A percentile compares a stretch with the other conserved stretches of the same genome.
These are phyloP conservation scores for Glaucomys volans DNA, from an alignment of 2,113 vertebrate species.

Conservation along the genomic window DNA sequence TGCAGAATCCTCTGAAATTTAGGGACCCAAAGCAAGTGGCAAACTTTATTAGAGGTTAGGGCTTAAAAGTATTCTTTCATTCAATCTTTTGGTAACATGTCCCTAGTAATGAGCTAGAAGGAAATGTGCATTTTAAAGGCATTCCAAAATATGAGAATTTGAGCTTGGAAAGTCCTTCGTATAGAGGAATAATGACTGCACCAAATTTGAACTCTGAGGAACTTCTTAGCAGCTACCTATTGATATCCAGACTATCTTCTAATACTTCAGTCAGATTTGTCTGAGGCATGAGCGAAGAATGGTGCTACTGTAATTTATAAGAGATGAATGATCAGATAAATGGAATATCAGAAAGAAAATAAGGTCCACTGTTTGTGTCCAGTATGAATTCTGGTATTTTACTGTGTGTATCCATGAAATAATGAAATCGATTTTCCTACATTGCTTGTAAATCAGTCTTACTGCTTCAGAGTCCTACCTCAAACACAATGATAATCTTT, in stretches of 20 bases:
- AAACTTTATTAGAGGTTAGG: background rate
- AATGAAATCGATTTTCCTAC: background rate
- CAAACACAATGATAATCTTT: background rate
- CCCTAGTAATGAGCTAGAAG: background rate
- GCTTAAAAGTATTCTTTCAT: background rate
- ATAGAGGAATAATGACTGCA: constrained; percentile 9
- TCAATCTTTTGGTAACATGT: background rate
- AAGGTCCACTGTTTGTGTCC: background rate
- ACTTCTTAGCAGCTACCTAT: background rate
- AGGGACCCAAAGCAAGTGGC: constrained; percentile 34
- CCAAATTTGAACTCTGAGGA: constrained; percentile 11
- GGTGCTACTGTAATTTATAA: background rate
- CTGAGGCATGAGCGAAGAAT: background rate
- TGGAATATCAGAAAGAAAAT: background rate
- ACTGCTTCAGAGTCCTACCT: constrained; percentile 25
- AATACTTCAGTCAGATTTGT: background rate
- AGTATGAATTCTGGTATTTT: background rate
- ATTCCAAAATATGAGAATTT: constrained; percentile 52
- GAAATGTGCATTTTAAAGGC: background rate
- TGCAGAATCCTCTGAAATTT: constrained; percentile 84
- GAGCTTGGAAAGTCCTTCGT: constrained; percentile 17
- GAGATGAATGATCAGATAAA: background rate
- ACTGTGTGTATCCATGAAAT: background rate
- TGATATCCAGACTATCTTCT: background rate
- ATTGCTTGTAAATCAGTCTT: background rate